Evolutionary conservation across 2,888 invertebrate genomes (phyloP).

Genomic region (Stenotaenia linearis): DNA sequence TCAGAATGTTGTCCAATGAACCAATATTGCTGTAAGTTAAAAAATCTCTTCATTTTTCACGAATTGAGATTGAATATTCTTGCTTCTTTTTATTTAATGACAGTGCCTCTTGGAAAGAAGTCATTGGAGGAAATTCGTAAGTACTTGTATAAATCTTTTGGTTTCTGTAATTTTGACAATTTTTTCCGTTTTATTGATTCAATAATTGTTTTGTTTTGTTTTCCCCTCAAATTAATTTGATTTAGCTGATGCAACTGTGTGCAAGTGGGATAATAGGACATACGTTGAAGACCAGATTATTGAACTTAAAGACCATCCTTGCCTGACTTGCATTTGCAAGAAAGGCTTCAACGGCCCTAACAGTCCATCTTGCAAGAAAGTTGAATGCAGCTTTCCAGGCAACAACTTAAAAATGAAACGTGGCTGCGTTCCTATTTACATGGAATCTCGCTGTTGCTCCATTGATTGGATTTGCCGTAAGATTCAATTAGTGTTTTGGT

Average conservation of each 20-base stretch:
- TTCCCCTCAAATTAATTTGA: no score
- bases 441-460: conserved; percentile 39
- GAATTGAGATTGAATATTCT: neutral
- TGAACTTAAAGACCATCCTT: conserved; percentile 34
- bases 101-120: neutral
- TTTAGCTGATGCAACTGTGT: conserved; percentile 27
- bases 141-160: neutral
- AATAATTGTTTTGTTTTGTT: no score
- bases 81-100: neutral
- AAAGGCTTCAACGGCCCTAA: conserved; percentile 32
- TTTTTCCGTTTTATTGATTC: no score
- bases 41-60: no score
- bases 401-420: conserved; percentile 33
- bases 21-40: conserved; percentile 34
- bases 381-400: conserved; percentile 35
- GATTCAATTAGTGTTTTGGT: no score
- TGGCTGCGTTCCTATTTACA: conserved; percentile 41
- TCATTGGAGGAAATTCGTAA: conserved; percentile 22
- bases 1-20: conserved; percentile 33
- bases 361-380: conserved; percentile 34
- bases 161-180: no score
- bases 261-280: conserved; percentile 31
- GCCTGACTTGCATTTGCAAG: conserved; percentile 35
- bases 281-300: conserved; percentile 35
- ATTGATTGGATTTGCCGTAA: conserved; percentile 39